These are phyloP conservation scores for Rafetus swinhoei DNA, from an alignment of 2,113 vertebrate species.

Conservation along the genomic window DNA sequence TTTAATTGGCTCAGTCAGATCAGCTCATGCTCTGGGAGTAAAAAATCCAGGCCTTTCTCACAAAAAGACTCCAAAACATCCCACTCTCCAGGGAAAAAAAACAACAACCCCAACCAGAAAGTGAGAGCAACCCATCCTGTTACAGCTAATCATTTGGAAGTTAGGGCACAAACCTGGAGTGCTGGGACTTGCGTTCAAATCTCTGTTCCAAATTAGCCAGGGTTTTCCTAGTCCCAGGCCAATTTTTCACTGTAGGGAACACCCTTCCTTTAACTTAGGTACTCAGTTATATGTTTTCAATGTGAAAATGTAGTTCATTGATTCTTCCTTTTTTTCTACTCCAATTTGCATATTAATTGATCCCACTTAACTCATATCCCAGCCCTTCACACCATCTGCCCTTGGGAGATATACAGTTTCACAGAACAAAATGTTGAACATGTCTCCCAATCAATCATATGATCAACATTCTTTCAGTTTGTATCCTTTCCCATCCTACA, in stretches of 20 bases:
- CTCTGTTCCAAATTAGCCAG: neutral
- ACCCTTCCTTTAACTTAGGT: neutral
- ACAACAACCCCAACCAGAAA: neutral
- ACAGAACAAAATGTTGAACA: neutral
- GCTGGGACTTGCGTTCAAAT: neutral
- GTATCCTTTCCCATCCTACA: neutral
- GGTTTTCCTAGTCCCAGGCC: too few relatives aligned
- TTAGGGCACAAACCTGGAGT: neutral
- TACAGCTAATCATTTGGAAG: neutral
- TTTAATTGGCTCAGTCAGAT: neutral
- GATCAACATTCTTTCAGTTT: neutral
- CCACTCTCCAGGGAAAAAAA: too few relatives aligned
- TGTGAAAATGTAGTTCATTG: neutral
- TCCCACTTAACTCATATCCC: neutral
- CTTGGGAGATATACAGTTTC: neutral
- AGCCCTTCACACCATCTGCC: neutral
- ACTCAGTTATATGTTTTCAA: neutral
- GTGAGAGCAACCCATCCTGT: neutral
- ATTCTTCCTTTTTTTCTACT: neutral
- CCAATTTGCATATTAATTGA: neutral
- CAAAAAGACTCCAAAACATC: neutral
- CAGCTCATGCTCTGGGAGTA: neutral
- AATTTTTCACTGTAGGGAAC: neutral
- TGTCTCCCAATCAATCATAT: neutral
- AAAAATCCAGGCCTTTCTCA: neutral